These are phyloP conservation scores for Hesperophylax magnus DNA, from an alignment of 1,140 invertebrate genomes.

Conservation along the genomic window DNA sequence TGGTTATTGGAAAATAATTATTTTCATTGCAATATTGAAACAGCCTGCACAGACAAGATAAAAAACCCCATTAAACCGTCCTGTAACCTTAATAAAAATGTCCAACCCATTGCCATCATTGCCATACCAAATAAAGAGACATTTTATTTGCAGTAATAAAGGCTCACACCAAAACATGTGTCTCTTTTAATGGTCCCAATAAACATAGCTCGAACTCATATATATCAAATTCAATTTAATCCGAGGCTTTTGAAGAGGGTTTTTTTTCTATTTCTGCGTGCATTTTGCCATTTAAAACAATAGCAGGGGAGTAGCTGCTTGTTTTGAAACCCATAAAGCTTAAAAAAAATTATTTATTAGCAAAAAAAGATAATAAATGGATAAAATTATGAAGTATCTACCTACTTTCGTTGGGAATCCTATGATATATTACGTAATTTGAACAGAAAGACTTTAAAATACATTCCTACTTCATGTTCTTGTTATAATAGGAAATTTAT, in stretches of 20 bases:
- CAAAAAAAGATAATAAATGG: no score
- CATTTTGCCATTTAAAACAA: no score
- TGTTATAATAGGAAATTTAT: no score
- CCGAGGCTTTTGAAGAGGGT: not conserved
- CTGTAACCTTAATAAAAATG: conserved; percentile 16
- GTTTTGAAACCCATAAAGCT: no score
- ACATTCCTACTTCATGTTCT: no score
- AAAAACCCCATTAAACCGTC: conserved; percentile 7
- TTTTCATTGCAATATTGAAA: conserved; percentile 8
- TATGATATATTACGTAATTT: no score
- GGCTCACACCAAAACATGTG: not conserved
- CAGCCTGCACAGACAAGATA: not conserved
- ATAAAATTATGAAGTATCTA: no score
- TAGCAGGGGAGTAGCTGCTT: no score
- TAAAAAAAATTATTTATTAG: no score
- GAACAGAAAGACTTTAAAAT: no score
- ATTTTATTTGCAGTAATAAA: conserved; percentile 15
- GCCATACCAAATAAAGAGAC: conserved; percentile 2
- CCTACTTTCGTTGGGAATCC: no score
- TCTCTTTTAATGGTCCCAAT: conserved; percentile 6
- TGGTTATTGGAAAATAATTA: not conserved
- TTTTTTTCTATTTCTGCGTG: not conserved
- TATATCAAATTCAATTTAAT: conserved; percentile 13
- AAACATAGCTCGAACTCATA: not conserved
- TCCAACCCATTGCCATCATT: not conserved